phyloP scores from a whole-genome alignment of 2,888 invertebrate genomes.

The Phortica magna region DNA sequence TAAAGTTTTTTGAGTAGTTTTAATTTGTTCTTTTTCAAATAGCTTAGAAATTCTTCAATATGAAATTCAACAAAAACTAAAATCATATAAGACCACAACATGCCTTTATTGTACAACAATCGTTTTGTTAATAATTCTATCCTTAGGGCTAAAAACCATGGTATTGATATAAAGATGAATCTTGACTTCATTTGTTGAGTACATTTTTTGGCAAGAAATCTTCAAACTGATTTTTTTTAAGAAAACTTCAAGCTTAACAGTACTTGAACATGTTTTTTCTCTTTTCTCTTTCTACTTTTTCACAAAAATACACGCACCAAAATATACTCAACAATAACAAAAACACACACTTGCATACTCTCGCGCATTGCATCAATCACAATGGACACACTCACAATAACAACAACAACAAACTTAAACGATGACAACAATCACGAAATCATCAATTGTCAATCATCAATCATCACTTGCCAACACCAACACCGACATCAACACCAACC shows the following conservation, averaged over 20 bases:
- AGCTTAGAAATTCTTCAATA: neutral
- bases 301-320: constrained; percentile 43
- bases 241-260: constrained; percentile 47
- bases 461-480: constrained; percentile 7
- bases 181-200: neutral
- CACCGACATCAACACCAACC: neutral
- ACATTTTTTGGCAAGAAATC: no score
- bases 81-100: neutral
- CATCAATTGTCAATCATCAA: constrained; percentile 19
- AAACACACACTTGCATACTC: constrained; percentile 47
- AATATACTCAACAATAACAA: constrained; percentile 39
- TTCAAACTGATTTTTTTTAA: neutral
- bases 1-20: constrained; percentile 10
- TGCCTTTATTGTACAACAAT: neutral
- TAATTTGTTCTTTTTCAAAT: neutral
- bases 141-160: neutral
- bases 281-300: constrained; percentile 66
- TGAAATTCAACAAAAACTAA: neutral
- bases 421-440: constrained; percentile 33
- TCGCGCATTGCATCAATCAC: constrained; percentile 38
- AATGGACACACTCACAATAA: constrained; percentile 40
- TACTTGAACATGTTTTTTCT: constrained; percentile 68
- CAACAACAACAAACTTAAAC: constrained; percentile 36
- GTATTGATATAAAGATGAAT: neutral
- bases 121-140: constrained; percentile 3